Conservation (phyloP, 2,888 invertebrate genomes). For the Polydrusus tereticollis region DNA sequence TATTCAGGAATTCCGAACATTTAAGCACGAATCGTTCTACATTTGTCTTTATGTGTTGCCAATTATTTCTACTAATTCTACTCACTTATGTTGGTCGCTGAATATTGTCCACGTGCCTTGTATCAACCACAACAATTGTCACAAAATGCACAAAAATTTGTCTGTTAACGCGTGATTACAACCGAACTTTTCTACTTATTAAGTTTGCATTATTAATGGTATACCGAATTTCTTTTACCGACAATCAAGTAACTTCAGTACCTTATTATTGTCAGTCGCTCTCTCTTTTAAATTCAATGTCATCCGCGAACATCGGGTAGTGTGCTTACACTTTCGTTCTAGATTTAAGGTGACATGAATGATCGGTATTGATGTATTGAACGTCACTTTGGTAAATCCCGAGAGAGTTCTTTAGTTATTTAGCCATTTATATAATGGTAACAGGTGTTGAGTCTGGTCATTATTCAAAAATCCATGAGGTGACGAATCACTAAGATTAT, state of each 20-base stretch:
- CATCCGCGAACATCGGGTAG: slow-evolving; percentile 31
- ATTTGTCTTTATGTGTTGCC: not conserved
- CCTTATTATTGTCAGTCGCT: slow-evolving; percentile 17
- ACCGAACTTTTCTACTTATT: not conserved
- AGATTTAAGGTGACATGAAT: slow-evolving; percentile 20
- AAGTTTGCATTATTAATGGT: not conserved
- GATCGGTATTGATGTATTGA: too few species aligned
- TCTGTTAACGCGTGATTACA: not conserved
- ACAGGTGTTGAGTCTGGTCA: too few species aligned
- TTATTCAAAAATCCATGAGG: too few species aligned
- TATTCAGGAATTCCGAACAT: not conserved
- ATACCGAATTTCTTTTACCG: slow-evolving; percentile 22
- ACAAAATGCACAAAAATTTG: slow-evolving; percentile 8
- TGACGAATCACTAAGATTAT: too few species aligned
- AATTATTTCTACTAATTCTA: not conserved
- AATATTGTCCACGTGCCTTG: not conserved
- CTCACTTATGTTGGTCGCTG: slow-evolving; percentile 1
- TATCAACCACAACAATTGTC: slow-evolving; percentile 13
- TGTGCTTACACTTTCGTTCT: slow-evolving; percentile 39
- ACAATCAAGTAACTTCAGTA: not conserved
- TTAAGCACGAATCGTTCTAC: not conserved
- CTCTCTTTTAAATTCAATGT: slow-evolving; percentile 49
- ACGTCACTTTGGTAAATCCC: too few species aligned
- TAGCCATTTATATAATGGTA: too few species aligned
- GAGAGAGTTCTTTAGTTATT: too few species aligned